These are phyloP conservation scores for Sibirionetta formosa DNA, from an alignment of 2,797 vertebrate species.

Conservation along the genomic window DNA sequence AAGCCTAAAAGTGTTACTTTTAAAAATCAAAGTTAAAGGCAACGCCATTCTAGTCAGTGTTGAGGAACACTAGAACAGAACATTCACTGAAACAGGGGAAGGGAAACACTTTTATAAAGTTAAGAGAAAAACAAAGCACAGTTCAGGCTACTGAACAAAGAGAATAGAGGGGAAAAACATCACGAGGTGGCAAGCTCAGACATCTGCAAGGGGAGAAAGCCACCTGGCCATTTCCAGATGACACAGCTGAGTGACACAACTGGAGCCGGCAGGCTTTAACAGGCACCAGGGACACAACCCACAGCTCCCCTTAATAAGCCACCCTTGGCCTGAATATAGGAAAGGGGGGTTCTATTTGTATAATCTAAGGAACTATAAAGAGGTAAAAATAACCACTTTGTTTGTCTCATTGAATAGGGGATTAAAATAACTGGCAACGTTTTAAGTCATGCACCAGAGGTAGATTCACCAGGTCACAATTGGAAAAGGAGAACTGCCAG, in stretches of 20 bases:
- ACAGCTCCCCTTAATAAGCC: not conserved
- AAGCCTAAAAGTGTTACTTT: not conserved
- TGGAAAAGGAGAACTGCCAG: slow-evolving; percentile 64
- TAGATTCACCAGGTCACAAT: slow-evolving; percentile 42
- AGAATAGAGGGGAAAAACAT: not conserved
- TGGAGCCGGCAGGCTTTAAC: not conserved
- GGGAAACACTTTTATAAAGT: not conserved
- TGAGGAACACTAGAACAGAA: not conserved
- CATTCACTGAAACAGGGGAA: not conserved
- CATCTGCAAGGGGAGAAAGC: not conserved
- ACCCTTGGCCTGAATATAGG: not conserved
- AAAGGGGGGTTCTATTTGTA: slow-evolving; percentile 4
- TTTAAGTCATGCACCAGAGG: slow-evolving; percentile 25
- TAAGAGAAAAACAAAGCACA: not conserved
- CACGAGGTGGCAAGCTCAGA: not conserved
- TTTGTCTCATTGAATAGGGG: slow-evolving; percentile 24
- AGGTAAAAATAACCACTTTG: slow-evolving; percentile 61
- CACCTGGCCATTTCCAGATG: not conserved
- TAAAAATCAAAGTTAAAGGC: not conserved
- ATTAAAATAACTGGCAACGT: slow-evolving; percentile 44
- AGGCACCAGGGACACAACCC: not conserved
- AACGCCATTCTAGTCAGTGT: not conserved
- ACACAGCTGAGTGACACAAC: not conserved
- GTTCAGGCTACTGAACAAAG: not conserved
- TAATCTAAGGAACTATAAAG: slow-evolving; percentile 9